These are phyloP conservation scores for Cheumatopsyche charites DNA, from an alignment of 1,140 invertebrate species.

Conservation along the genomic window DNA sequence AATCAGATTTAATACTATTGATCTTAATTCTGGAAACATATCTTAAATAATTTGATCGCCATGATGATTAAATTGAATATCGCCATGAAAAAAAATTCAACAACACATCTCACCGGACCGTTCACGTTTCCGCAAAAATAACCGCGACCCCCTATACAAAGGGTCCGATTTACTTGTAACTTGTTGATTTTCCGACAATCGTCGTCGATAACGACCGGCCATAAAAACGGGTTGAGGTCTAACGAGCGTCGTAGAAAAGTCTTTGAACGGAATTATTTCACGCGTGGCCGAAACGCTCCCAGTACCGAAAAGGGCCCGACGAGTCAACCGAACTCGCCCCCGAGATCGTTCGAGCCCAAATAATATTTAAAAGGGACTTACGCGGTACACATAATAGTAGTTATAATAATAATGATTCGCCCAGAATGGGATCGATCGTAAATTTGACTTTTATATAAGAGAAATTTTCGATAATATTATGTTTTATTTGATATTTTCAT, in stretches of 20 bases:
- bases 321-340: neutral
- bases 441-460: too few species aligned
- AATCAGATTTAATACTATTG: too few species aligned
- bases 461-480: too few species aligned
- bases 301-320: neutral
- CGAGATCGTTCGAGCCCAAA: neutral
- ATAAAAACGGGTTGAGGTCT: neutral
- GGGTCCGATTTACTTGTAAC: neutral
- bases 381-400: too few species aligned
- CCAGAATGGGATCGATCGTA: neutral
- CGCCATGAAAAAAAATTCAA: too few species aligned
- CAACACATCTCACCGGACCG: neutral
- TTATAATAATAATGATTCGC: constrained; percentile 17
- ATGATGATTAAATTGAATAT: too few species aligned
- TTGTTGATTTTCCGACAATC: constrained; percentile 20
- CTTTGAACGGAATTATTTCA: constrained; percentile 7
- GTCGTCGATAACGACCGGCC: constrained; percentile 1
- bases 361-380: neutral
- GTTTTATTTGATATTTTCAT: too few species aligned
- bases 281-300: neutral
- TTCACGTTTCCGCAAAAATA: too few species aligned
- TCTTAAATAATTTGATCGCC: too few species aligned
- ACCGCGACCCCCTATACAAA: neutral
- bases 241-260: neutral
- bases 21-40: too few species aligned